phyloP scores from a whole-genome alignment of 2,113 vertebrate genomes.

The Rhineura floridana region DNA sequence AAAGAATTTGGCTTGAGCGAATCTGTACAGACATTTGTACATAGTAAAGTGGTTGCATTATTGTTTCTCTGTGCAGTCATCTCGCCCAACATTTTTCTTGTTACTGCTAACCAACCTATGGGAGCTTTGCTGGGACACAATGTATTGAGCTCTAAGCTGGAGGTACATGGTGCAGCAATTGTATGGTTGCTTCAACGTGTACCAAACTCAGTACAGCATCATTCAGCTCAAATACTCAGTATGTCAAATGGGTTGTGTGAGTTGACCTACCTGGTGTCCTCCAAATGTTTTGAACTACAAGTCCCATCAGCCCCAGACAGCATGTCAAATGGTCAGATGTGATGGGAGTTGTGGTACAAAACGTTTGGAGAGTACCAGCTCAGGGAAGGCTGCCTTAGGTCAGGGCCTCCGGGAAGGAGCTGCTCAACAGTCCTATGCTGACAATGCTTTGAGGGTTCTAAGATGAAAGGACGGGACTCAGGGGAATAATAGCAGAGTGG shows the following conservation, averaged over 20 bases:
- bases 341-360: neutral
- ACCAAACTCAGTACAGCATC: neutral
- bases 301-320: neutral
- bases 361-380: neutral
- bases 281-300: neutral
- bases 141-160: neutral
- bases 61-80: neutral
- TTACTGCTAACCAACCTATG: neutral
- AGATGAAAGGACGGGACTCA: neutral
- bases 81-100: neutral
- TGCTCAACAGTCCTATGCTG: neutral
- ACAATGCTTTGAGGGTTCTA: neutral
- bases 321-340: too few relatives aligned
- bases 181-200: neutral
- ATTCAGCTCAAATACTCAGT: neutral
- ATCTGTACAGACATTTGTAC: neutral
- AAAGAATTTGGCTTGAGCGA: neutral
- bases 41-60: neutral
- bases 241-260: neutral
- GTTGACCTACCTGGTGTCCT: neutral
- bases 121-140: neutral
- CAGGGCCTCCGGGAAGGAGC: neutral
- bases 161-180: neutral
- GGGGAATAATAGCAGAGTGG: neutral
- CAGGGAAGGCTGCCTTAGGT: neutral